Conservation (phyloP, 1,140 invertebrate genomes). For the Dreissena rostriformis region DNA sequence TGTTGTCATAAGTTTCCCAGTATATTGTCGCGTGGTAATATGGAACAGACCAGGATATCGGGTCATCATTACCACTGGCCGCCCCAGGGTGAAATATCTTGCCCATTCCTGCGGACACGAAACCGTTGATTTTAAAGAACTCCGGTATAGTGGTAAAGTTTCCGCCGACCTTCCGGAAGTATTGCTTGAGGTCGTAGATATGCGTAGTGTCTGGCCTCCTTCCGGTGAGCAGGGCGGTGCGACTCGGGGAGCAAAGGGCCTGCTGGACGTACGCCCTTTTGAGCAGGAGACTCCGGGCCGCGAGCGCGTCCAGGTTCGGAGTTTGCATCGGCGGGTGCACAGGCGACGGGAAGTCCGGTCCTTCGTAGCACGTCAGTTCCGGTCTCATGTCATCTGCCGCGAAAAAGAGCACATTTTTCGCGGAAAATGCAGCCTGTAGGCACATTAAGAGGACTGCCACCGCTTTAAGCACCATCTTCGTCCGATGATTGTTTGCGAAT, state of each 20-base stretch:
- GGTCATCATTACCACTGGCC: conserved; percentile 36
- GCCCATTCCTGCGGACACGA: conserved; percentile 89
- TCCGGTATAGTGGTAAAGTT: conserved; percentile 93
- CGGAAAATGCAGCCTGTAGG: no score
- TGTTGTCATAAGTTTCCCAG: conserved; percentile 20
- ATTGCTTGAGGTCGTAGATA: conserved; percentile 88
- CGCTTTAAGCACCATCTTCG: no score
- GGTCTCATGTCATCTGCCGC: conserved; percentile 91
- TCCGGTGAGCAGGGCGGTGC: conserved; percentile 92
- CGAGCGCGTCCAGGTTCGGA: conserved; percentile 89
- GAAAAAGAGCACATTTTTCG: conserved; percentile 87
- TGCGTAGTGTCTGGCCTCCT: conserved; percentile 89
- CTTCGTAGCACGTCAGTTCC: conserved; percentile 86
- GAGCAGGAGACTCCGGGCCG: conserved; percentile 84
- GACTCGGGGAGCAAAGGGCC: conserved; percentile 84
- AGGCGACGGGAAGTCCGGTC: conserved; percentile 66
- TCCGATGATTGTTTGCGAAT: no score
- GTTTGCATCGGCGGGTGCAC: conserved; percentile 84
- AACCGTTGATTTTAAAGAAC: conserved; percentile 90
- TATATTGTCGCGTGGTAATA: conserved; percentile 45
- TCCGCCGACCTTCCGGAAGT: conserved; percentile 88
- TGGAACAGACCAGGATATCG: conserved; percentile 51
- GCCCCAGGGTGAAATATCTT: conserved; percentile 90
- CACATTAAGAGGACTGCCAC: no score
- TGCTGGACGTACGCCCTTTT: conserved; percentile 80